These are phyloP conservation scores for Acleris emargana DNA, from an alignment of 2,888 invertebrate genomes.

Conservation along the genomic window DNA sequence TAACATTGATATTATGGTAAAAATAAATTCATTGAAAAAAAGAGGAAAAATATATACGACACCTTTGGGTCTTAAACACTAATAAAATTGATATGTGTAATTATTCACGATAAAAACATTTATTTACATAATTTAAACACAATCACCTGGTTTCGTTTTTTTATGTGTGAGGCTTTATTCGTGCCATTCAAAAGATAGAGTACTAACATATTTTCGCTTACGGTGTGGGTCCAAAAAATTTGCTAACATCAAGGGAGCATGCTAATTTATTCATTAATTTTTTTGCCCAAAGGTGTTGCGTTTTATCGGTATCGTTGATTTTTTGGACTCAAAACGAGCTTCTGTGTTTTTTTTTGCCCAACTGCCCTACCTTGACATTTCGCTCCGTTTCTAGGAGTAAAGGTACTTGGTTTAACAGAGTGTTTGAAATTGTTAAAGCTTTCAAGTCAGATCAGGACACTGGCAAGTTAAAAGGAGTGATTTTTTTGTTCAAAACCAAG, in stretches of 20 bases:
- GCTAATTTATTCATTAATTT: constrained; percentile 47
- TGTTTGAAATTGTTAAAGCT: constrained; percentile 51
- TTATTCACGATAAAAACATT: constrained; percentile 39
- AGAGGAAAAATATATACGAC: constrained; percentile 51
- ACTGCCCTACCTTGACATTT: constrained; percentile 81
- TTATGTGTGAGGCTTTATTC: constrained; percentile 64
- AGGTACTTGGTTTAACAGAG: constrained; percentile 68
- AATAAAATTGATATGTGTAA: constrained; percentile 45
- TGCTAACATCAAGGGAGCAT: constrained; percentile 60
- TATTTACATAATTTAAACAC: constrained; percentile 39
- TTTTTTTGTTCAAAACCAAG: constrained; percentile 58
- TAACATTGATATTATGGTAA: constrained; percentile 37
- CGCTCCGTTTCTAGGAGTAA: constrained; percentile 67
- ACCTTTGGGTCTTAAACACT: constrained; percentile 71
- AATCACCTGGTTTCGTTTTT: constrained; percentile 66
- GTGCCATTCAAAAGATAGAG: constrained; percentile 48
- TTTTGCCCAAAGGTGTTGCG: constrained; percentile 80
- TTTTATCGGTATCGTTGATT: constrained; percentile 58
- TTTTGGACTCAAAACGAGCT: constrained; percentile 79
- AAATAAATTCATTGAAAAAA: constrained; percentile 38
- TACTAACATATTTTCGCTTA: constrained; percentile 66
- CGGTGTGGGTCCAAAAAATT: constrained; percentile 79
- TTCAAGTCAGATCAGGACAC: constrained; percentile 69
- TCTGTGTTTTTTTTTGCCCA: constrained; percentile 75
- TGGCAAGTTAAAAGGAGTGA: constrained; percentile 57